phyloP scores from a whole-genome alignment of 2,888 invertebrate species.

The Anoncus sp. region DNA sequence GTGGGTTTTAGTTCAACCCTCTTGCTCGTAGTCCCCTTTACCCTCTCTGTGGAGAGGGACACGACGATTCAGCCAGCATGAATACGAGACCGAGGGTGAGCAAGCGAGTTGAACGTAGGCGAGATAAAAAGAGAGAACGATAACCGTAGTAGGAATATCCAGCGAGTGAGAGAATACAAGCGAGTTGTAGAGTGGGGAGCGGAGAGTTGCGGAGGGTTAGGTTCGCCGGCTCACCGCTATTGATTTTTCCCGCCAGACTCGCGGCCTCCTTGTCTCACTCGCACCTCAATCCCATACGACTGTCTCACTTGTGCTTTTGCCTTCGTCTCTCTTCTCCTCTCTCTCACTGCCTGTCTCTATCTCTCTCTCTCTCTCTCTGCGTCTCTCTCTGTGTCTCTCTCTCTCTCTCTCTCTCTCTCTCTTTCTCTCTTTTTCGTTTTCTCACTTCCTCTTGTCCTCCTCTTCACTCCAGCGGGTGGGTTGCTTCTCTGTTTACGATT shows the following conservation, averaged over 20 bases:
- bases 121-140: slow-evolving; percentile 13
- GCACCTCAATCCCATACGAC: slow-evolving; percentile 67
- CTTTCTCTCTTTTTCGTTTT: slow-evolving; percentile 54
- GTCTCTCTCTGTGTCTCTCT: too few species aligned
- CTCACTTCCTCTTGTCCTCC: slow-evolving; percentile 31
- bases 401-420: slow-evolving; percentile 58
- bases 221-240: slow-evolving; percentile 82
- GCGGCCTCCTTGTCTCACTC: slow-evolving; percentile 77
- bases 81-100: slow-evolving; percentile 59
- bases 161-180: slow-evolving; percentile 61
- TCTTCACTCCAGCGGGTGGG: neutral
- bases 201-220: slow-evolving; percentile 78
- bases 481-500: slow-evolving; percentile 5
- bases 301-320: slow-evolving; percentile 60
- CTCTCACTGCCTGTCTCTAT: too few species aligned
- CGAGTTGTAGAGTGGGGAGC: slow-evolving; percentile 32
- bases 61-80: slow-evolving; percentile 38
- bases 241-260: slow-evolving; percentile 83
- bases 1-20: slow-evolving; percentile 75
- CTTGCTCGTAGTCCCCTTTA: slow-evolving; percentile 24
- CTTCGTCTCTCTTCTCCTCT: slow-evolving; percentile 55
- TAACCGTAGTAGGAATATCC: slow-evolving; percentile 52
- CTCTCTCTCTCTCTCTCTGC: slow-evolving; percentile 49
- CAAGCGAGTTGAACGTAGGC: neutral
- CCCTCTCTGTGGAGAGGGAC: slow-evolving; percentile 17